Evolutionary conservation across 2,888 invertebrate genomes (phyloP), one percentile per base, ranked within the genome.

Genomic region (Didymodactylos carnosus): DNA sequence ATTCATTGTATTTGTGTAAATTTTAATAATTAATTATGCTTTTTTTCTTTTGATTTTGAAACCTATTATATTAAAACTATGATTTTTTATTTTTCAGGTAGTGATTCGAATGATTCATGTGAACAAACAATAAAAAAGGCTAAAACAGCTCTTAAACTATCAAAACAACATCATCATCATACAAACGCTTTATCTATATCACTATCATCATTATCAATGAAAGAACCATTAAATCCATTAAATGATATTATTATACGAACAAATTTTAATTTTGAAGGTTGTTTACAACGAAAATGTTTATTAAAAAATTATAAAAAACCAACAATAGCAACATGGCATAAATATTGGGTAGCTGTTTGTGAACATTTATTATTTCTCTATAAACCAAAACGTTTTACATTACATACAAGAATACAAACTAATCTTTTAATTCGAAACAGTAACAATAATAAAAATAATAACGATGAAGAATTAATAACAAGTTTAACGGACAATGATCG

Each of bases 281-380:
- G 29, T 1, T 27, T 72, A 14, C 41, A 74, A 43, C 51, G 74
- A 23, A 74, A 71, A 39, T 74, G 74, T 53, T 39, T 74, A 11
- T 53, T 74, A 2, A 74, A 74, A 41, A 71, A 74, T 39, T 74
- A 41, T 40, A 71, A 71, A 29, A 71, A 74, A 43, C 74, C 71
- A 8, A 53, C 23, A 13, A 71, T 74, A 51, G 27, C 70, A 19
- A 71, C 71, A 71, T 74, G 74, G 74, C 71, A 74, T 29, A 71
- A 53, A 14, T 74, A 74, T 16, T 74, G 74, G 74, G 23, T 74
- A 35, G 71, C 71, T 23, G 19, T 74, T 4, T 62, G 62, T 62
- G 62, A 62, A 35, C 29, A 62, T 62, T 62, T 62, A 35, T 2
- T 62, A 10, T 62, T 62, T 62, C 35, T 62, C n/a, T 35, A 62